Percentiles rank a stretch among this genome's conserved stretches.
These are phyloP conservation scores for Blastobasis adustella DNA, from an alignment of 2,888 invertebrate genomes.

Conservation along the genomic window DNA sequence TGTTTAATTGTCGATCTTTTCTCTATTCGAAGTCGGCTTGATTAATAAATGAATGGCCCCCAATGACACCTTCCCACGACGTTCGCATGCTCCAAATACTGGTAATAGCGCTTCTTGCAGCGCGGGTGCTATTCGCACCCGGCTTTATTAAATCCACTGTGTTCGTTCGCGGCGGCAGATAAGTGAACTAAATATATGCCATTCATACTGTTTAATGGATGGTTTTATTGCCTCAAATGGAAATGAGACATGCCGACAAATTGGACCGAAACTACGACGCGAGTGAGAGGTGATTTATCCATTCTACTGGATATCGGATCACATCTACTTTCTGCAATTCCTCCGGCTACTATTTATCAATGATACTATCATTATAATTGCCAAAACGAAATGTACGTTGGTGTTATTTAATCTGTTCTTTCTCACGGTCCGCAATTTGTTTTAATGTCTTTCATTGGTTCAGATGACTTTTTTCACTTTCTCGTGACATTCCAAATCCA, in stretches of 20 bases:
- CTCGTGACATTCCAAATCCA: not conserved
- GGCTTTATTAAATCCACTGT: constrained; percentile 24
- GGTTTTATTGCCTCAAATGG: constrained; percentile 10
- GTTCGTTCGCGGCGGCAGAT: constrained; percentile 23
- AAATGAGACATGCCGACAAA: constrained; percentile 20
- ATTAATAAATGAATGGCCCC: constrained; percentile 33
- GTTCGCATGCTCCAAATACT: constrained; percentile 60
- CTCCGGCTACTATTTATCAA: constrained; percentile 36
- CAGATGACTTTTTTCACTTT: constrained; percentile 9
- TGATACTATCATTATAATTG: constrained; percentile 40
- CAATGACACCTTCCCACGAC: constrained; percentile 49
- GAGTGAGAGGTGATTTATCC: constrained; percentile 41
- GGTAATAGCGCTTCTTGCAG: constrained; percentile 33
- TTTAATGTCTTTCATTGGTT: constrained; percentile 41
- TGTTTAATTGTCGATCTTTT: constrained; percentile 16
- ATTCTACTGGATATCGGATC: constrained; percentile 30
- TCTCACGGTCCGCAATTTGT: constrained; percentile 26
- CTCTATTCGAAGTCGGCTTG: constrained; percentile 29
- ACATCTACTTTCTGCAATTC: constrained; percentile 36
- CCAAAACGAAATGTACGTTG: constrained; percentile 51
- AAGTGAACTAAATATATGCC: constrained; percentile 8
- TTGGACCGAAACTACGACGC: constrained; percentile 4
- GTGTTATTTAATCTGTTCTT: constrained; percentile 27
- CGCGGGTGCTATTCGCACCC: constrained; percentile 13
- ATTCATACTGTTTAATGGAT: not conserved